Evolutionary conservation across 2,113 vertebrate species (phyloP), one percentile per base, ranked within the genome.

Genomic region (Sakesphorus luctuosus): DNA sequence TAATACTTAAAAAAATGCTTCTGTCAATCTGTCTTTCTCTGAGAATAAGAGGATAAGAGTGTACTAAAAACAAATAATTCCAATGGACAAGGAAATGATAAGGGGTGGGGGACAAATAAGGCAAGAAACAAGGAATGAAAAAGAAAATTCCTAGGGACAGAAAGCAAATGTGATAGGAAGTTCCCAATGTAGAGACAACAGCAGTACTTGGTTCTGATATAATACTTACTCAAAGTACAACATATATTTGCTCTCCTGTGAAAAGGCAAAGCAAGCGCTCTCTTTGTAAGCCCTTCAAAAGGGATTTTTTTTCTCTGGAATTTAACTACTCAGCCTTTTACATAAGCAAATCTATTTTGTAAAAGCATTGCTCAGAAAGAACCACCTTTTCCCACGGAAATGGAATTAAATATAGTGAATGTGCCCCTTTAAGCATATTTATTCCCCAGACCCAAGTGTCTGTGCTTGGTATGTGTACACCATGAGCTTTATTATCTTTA

Each of bases 81-180:
- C 13, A 68, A 68, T 0, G 1, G 69, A 53, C 26, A 75, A 73
- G 31, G 18, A 87, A 83, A 62, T 29, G 7, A 33, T 4, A 6
- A 14, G 8, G 6, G 3, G 20, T 1, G 0, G 2, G 40, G 40
- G 40, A 43, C 40, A 11, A 86, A 63, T 26, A 40, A 53, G 11
- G 23, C 18, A 92, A 69, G 20, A 77, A 82, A 81, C 6, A 10
- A 74, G 7, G 2, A 71, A 6, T 15, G 5, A 33, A 47, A 63
- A 62, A 47, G n/a, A 67, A 11, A 44, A 53, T 3, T 82, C 36
- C 44, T 69, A 49, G 46, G 13, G 26, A 61, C 15, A 69, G 24
- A 87, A 73, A 61, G 11, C 1, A 53, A 77, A 71, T 31, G 9
- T 78, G 6, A 29, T 52, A 13, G 29, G 47, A 88, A 36, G 7